Base-by-base conservation (phyloP, 2,113 vertebrate species). In the Gavia stellata region DNA sequence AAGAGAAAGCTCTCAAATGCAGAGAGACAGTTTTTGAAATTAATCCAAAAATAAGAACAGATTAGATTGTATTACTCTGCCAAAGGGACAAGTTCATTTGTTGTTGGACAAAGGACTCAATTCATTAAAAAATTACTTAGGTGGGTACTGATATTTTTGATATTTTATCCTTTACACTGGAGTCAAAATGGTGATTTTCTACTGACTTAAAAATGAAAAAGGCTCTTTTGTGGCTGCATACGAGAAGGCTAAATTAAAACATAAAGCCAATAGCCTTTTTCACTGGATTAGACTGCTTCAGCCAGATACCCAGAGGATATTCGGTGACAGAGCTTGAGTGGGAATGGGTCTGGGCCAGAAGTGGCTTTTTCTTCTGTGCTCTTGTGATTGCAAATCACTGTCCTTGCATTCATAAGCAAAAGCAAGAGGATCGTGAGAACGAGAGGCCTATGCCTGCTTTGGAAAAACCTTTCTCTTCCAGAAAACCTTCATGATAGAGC, bases 121-220 rank as follows among this genome's bases (percentile, higher is more conserved):
- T 96, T 97, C 75, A 96, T 97, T 98, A 96, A 95, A 97, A 97
- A 97, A 87, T 89, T 97, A 93, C 86, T 96, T 97, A 92, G 42
- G 82, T 91, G 66, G 53, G 82, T 91, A 91, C 61, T 80, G 86
- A 82, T 92, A 86, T 80, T 87, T 95, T 94, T 93, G 70, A 75
- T 87, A 77, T 84, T 94, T 90, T 78, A 94, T 66, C 42, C 26
- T 84, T 86, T 61, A 56, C 19, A 10, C 52, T 86, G 58, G 38
- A 91, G 62, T 82, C 28, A 84, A 84, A 53, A 58, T 82, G 24
- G 42, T 70, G 82, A 75, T 68, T 95, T 97, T 84, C 61, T 61
- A 86, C 42, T 80, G 58, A 88, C 50, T 75, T 90, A 49, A 80
- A 95, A 81, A 71, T 38, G 33, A 71, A 92, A 93, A 96, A 90